Conservation (phyloP, 2,797 vertebrate genomes). For the Glyptemys insculpta region DNA sequence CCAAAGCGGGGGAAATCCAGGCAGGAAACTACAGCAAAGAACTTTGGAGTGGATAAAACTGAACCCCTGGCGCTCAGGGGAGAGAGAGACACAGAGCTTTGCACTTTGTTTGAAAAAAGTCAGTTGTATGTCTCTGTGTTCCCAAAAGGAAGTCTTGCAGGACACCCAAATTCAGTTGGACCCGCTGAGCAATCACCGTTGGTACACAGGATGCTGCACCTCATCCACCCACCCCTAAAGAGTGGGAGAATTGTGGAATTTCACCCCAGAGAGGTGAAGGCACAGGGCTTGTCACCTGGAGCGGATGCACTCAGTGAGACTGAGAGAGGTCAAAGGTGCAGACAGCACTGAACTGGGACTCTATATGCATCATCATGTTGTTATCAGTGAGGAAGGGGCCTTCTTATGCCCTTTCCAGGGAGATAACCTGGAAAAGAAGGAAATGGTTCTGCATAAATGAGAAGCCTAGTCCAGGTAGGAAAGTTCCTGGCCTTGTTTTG, state of each 20-base stretch:
- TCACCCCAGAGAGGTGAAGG: too few species aligned
- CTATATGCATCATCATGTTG: fast-evolving
- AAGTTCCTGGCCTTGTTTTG: background rate
- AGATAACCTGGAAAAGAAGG: background rate
- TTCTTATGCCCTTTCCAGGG: background rate
- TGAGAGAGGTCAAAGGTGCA: background rate
- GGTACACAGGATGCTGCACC: too few species aligned
- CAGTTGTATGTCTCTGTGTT: background rate
- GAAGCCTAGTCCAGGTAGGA: background rate
- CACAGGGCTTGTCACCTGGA: too few species aligned
- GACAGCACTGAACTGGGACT: background rate
- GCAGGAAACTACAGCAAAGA: background rate
- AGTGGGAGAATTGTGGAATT: too few species aligned
- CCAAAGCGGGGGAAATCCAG: background rate
- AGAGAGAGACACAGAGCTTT: background rate
- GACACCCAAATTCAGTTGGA: background rate
- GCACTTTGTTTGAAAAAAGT: background rate
- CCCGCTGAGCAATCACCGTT: too few species aligned
- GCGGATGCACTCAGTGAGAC: background rate
- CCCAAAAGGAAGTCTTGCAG: background rate
- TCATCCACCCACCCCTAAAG: too few species aligned
- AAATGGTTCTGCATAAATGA: background rate
- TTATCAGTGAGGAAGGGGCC: background rate
- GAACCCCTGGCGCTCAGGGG: background rate
- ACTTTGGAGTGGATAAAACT: background rate